A percentile compares a stretch with the other conserved stretches of the same genome.
Conservation (phyloP, 2,888 invertebrate species). For the Andrena haemorrhoa region DNA sequence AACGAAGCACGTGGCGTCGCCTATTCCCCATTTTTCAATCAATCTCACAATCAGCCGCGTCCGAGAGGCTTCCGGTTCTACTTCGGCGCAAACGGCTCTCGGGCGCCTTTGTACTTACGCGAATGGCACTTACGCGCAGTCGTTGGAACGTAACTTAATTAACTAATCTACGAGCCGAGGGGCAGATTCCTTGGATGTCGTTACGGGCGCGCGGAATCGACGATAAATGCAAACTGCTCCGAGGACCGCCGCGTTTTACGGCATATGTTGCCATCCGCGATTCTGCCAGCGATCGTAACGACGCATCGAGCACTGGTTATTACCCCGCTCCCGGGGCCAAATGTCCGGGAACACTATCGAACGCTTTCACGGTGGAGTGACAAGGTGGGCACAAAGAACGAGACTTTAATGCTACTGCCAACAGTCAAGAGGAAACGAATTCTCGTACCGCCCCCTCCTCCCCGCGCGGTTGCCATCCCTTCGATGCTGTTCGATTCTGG, state of each 20-base stretch:
- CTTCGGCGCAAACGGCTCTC: constrained; percentile 15
- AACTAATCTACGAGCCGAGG: constrained; percentile 60
- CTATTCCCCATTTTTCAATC: constrained; percentile 57
- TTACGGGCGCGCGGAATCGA: background rate
- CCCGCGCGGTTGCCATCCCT: constrained; percentile 4
- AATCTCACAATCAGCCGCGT: constrained; percentile 23
- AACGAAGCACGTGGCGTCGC: constrained; percentile 41
- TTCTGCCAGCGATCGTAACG: constrained; percentile 3
- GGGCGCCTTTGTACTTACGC: constrained; percentile 35
- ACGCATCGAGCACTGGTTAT: background rate
- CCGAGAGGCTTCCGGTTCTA: constrained; percentile 62
- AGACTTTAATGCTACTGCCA: constrained; percentile 71
- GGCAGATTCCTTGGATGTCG: background rate
- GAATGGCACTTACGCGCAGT: constrained; percentile 27
- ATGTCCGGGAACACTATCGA: constrained; percentile 50
- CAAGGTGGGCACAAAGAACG: constrained; percentile 70
- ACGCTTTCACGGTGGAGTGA: constrained; percentile 58
- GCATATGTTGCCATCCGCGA: constrained; percentile 30
- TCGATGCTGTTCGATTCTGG: constrained; percentile 21
- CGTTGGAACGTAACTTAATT: constrained; percentile 59
- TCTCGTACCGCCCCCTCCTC: constrained; percentile 39
- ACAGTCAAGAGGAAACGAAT: constrained; percentile 72
- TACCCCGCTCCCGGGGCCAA: constrained; percentile 29
- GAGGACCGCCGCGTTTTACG: background rate
- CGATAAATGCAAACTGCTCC: background rate